A percentile compares a stretch with the other conserved stretches of the same genome.
phyloP scores from a whole-genome alignment of 2,113 vertebrate genomes.

The Bucco capensis region DNA sequence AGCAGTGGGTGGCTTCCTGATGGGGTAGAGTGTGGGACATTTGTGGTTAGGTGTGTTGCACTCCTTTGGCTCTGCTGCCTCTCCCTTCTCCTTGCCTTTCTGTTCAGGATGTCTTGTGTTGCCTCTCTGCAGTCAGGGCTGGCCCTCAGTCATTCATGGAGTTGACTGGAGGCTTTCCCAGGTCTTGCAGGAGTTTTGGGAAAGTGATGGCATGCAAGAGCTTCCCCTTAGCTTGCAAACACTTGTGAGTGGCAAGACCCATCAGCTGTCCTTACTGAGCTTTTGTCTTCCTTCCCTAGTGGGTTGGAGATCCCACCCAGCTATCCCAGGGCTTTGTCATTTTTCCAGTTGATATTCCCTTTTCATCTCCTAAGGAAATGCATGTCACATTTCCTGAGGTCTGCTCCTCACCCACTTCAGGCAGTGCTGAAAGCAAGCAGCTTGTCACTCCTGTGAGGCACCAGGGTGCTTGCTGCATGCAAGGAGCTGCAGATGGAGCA shows the following conservation, averaged over 20 bases:
- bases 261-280: neutral
- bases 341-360: slow-evolving; percentile 19
- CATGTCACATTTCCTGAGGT: slow-evolving; percentile 16
- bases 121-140: neutral
- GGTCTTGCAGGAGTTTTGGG: neutral
- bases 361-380: slow-evolving; percentile 38
- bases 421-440: slow-evolving; percentile 42
- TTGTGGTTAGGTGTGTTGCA: neutral
- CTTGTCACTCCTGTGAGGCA: slow-evolving; percentile 22
- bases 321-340: neutral
- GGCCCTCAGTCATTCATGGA: neutral
- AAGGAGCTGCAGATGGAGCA: slow-evolving; percentile 25
- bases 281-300: slow-evolving; percentile 8
- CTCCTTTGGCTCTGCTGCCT: neutral
- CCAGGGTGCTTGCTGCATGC: neutral
- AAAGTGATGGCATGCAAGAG: neutral
- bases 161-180: slow-evolving; percentile 10
- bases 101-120: neutral
- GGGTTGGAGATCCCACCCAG: slow-evolving; percentile 42
- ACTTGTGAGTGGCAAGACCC: neutral
- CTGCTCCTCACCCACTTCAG: slow-evolving; percentile 27
- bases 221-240: neutral
- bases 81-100: neutral
- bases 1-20: slow-evolving; percentile 42
- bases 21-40: neutral